Percentiles rank a stretch among this genome's conserved stretches.
Conservation (phyloP, 2,113 vertebrate genomes). For the Heteronetta atricapilla region DNA sequence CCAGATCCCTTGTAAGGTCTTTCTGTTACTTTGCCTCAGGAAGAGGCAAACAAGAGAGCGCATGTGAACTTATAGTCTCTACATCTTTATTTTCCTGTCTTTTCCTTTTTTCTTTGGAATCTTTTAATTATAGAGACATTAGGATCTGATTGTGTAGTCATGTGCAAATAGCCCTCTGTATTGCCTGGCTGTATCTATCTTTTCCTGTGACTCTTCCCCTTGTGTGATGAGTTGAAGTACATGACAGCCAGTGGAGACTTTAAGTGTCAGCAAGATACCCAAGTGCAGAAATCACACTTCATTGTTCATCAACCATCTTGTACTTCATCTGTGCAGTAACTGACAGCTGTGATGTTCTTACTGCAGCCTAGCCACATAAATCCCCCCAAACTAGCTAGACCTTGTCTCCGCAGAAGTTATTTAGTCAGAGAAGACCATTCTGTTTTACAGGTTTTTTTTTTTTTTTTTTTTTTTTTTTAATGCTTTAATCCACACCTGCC, state of each 20-base stretch:
- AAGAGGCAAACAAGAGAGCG: background rate
- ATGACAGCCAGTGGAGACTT: background rate
- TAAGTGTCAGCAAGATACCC: background rate
- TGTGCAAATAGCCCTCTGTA: background rate
- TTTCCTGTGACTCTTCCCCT: background rate
- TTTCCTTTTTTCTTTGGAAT: background rate
- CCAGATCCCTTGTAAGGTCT: background rate
- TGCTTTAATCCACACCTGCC: background rate
- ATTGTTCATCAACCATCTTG: background rate
- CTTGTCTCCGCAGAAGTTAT: background rate
- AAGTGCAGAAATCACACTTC: slow-evolving; percentile 20
- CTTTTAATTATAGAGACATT: background rate
- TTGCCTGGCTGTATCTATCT: background rate
- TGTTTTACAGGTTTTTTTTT: background rate
- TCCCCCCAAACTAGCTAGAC: background rate
- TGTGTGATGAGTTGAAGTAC: background rate
- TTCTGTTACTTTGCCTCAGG: background rate
- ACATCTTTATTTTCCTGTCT: background rate
- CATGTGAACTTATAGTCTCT: background rate
- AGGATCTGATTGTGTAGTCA: background rate
- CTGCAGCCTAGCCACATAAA: background rate
- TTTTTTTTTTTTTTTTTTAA: background rate
- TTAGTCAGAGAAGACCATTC: background rate
- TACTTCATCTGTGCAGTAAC: background rate
- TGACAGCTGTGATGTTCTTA: slow-evolving; percentile 21